Evolutionary conservation across 2,888 invertebrate species (phyloP).

Genomic region (Nephrotoma flavescens): DNA sequence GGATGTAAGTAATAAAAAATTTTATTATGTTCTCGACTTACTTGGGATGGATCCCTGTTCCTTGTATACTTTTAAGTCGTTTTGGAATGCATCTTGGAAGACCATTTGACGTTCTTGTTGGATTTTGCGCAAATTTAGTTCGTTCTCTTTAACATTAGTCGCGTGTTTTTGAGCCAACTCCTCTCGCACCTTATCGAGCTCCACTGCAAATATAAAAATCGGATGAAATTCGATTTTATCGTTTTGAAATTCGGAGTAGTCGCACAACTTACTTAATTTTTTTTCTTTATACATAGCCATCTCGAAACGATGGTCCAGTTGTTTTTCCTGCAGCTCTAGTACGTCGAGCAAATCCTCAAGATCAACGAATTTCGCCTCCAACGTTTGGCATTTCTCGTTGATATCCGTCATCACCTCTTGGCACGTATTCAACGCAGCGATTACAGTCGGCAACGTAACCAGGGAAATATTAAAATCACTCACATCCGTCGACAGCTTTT

Average conservation of each 20-base stretch:
- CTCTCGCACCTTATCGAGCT: conserved; percentile 31
- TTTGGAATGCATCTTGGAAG: conserved; percentile 53
- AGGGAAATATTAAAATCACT: conserved; percentile 23
- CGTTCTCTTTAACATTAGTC: conserved; percentile 38
- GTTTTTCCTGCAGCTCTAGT: conserved; percentile 44
- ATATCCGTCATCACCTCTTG: conserved; percentile 31
- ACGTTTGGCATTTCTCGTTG: conserved; percentile 36
- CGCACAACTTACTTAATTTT: conserved; percentile 37
- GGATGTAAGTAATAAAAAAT: not conserved
- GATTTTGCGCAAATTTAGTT: conserved; percentile 37
- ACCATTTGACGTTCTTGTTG: conserved; percentile 50
- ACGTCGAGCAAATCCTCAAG: conserved; percentile 48
- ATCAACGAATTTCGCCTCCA: conserved; percentile 40
- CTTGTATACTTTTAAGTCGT: conserved; percentile 48
- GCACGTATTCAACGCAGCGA: conserved; percentile 29
- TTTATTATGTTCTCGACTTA: conserved; percentile 21
- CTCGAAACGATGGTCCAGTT: conserved; percentile 46
- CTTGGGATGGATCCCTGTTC: conserved; percentile 45
- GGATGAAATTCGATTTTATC: too few species aligned
- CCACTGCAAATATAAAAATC: conserved; percentile 18
- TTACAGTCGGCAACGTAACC: conserved; percentile 24
- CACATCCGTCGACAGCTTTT: conserved; percentile 18
- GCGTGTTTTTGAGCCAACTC: conserved; percentile 42
- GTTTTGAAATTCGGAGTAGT: not conserved
- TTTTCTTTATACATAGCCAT: conserved; percentile 46